A percentile compares a stretch with the other conserved stretches of the same genome.
phyloP scores from a whole-genome alignment of 1,140 invertebrate species.

The Papilio aristodemus region DNA sequence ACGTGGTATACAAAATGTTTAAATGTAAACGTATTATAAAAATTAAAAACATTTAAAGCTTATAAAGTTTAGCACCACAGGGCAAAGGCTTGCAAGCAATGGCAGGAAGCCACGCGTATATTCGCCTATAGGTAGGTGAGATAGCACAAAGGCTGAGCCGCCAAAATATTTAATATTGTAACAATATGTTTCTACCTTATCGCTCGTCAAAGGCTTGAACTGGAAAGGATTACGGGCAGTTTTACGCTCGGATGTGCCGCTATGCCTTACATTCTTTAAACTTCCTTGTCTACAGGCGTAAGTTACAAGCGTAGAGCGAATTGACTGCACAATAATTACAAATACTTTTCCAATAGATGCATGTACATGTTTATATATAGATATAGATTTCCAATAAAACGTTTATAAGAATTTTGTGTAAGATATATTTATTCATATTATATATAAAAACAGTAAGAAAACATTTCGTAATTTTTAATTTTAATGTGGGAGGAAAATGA shows the following conservation, averaged over 20 bases:
- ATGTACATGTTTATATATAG: neutral
- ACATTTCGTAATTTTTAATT: no score
- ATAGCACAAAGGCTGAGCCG: slow-evolving; percentile 48
- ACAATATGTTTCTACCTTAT: slow-evolving; percentile 64
- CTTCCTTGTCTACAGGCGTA: slow-evolving; percentile 51
- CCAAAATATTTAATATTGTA: slow-evolving; percentile 71
- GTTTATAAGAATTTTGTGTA: neutral
- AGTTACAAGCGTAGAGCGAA: slow-evolving; percentile 34
- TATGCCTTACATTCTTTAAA: slow-evolving; percentile 52
- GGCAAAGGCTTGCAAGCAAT: neutral
- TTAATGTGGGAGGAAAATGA: no score
- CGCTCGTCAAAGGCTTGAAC: slow-evolving; percentile 69
- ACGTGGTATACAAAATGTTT: no score
- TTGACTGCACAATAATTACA: neutral
- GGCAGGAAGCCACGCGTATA: slow-evolving; percentile 10
- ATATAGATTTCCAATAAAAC: neutral
- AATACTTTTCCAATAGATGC: no score
- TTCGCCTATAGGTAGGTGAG: slow-evolving; percentile 33
- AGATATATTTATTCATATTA: no score
- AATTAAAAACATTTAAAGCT: neutral
- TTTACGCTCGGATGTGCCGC: slow-evolving; percentile 54
- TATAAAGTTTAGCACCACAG: neutral
- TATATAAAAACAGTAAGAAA: no score
- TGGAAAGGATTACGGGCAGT: slow-evolving; percentile 49
- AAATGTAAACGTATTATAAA: no score